Conservation (phyloP, 2,113 vertebrate species). For the Vulpes ferrilata region DNA sequence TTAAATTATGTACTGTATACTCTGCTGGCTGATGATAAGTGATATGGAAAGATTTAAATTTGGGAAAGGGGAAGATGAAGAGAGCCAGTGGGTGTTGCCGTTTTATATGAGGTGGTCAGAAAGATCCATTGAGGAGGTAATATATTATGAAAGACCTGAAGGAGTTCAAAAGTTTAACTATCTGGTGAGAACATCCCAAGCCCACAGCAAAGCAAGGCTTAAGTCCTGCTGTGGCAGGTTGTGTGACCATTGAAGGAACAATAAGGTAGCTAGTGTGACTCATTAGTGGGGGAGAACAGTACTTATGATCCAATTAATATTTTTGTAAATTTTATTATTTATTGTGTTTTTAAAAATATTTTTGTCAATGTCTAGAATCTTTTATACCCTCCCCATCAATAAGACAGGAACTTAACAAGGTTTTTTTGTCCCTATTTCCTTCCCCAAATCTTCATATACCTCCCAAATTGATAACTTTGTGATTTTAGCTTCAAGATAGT, state of each 20-base stretch:
- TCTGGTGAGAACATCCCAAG: background rate
- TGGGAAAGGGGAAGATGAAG: background rate
- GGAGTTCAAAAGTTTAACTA: background rate
- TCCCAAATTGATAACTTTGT: background rate
- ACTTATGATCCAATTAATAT: background rate
- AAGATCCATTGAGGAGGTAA: background rate
- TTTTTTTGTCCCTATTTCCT: background rate
- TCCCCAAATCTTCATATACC: background rate
- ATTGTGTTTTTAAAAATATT: background rate
- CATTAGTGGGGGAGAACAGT: background rate
- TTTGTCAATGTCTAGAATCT: background rate
- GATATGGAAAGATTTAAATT: background rate
- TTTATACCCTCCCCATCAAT: background rate
- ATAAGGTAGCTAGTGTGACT: background rate
- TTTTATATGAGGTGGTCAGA: background rate
- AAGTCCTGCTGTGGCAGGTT: background rate
- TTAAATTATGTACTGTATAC: background rate
- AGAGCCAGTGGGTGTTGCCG: background rate
- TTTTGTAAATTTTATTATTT: background rate
- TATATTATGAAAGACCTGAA: background rate
- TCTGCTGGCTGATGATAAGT: background rate
- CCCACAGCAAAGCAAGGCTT: background rate
- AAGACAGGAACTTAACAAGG: background rate
- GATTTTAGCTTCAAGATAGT: conserved; percentile 16
- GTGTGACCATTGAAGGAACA: background rate